Evolutionary conservation across 2,797 vertebrate genomes (phyloP).

Genomic region (Dicrostonyx torquatus): DNA sequence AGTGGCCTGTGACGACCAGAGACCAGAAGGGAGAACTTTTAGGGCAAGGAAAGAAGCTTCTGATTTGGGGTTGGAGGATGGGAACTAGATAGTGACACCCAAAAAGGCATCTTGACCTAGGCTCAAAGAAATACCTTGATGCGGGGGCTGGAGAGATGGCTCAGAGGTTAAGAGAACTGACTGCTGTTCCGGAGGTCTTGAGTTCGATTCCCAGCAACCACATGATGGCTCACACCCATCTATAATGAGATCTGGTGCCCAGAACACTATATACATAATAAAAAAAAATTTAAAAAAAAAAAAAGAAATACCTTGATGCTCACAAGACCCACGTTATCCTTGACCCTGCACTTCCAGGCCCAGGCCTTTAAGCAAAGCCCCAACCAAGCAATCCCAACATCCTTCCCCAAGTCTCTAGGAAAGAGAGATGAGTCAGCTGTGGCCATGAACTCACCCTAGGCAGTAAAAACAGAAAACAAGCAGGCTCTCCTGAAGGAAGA

Average conservation of each 20-base stretch:
- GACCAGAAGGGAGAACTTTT: background rate
- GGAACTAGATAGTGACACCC: background rate
- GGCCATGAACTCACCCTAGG: slow-evolving; percentile 76
- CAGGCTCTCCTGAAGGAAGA: slow-evolving; percentile 53
- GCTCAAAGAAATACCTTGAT: background rate
- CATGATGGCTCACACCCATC: too few species aligned
- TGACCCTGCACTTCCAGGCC: background rate
- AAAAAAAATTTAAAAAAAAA: too few species aligned
- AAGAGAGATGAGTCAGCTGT: slow-evolving; percentile 82
- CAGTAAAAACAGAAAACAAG: slow-evolving; percentile 80
- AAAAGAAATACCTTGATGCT: background rate
- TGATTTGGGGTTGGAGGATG: background rate
- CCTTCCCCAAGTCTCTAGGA: slow-evolving; percentile 67
- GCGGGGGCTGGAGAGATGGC: too few species aligned
- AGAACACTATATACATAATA: too few species aligned
- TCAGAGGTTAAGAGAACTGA: too few species aligned
- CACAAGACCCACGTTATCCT: background rate
- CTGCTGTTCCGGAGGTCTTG: too few species aligned
- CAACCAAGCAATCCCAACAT: slow-evolving; percentile 64
- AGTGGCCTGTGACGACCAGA: background rate
- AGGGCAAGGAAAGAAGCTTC: background rate
- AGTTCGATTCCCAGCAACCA: too few species aligned
- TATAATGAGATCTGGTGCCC: too few species aligned
- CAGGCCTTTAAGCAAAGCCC: slow-evolving; percentile 30
- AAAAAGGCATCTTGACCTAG: background rate